Percentiles rank a stretch among this genome's conserved stretches.
Evolutionary conservation across 2,888 invertebrate genomes (phyloP).

Genomic region (Eristalis pertinax): DNA sequence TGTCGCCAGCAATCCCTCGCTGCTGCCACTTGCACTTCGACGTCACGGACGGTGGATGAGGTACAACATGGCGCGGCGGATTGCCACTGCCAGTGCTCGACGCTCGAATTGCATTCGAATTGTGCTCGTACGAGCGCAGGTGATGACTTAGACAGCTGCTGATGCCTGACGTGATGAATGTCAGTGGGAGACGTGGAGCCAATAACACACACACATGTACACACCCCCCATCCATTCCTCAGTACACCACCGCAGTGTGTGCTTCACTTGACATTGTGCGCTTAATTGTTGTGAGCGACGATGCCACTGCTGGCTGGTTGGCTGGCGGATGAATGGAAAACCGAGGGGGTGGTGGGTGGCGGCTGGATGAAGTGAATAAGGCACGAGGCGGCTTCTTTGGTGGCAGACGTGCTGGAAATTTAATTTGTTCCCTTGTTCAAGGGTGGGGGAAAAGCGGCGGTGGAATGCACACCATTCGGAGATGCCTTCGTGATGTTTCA

Average conservation of each 20-base stretch:
- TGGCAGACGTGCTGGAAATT: slow-evolving; percentile 34
- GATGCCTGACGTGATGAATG: slow-evolving; percentile 47
- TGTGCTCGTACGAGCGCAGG: slow-evolving; percentile 20
- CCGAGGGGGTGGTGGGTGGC: background rate
- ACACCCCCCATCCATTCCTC: background rate
- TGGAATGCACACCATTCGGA: slow-evolving; percentile 44
- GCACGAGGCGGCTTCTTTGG: slow-evolving; percentile 15
- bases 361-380: background rate
- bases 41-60: too few relatives aligned
- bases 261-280: slow-evolving; percentile 40
- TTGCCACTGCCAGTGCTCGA: slow-evolving; percentile 1
- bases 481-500: slow-evolving; percentile 23
- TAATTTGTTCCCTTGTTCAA: slow-evolving; percentile 12
- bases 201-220: slow-evolving; percentile 14
- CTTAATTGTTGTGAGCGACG: slow-evolving; percentile 20
- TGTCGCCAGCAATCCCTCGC: background rate
- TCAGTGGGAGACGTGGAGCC: slow-evolving; percentile 36
- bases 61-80: slow-evolving; percentile 4
- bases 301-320: background rate
- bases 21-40: too few relatives aligned
- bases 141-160: slow-evolving; percentile 46
- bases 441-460: slow-evolving; percentile 9
- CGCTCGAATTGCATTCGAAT: slow-evolving; percentile 8
- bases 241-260: background rate
- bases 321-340: background rate